A percentile compares a stretch with the other conserved stretches of the same genome.
Evolutionary conservation across 2,888 invertebrate genomes (phyloP).

Genomic region (Dasypogon diadema): DNA sequence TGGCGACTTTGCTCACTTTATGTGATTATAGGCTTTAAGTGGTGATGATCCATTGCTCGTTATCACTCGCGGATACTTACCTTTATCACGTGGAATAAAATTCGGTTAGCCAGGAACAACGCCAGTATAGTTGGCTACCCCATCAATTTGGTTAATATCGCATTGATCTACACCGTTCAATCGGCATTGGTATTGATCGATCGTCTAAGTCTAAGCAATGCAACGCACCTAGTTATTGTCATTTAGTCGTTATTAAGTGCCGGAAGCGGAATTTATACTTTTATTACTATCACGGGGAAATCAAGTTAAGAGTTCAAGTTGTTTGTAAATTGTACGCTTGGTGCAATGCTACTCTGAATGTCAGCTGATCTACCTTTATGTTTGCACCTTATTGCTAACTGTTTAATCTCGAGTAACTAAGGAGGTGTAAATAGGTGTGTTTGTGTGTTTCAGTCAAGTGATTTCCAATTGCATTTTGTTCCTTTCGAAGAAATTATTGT

Average conservation of each 20-base stretch:
- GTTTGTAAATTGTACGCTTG: constrained; percentile 13
- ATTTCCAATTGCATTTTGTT: constrained; percentile 37
- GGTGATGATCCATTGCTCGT: neutral
- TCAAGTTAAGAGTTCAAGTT: constrained; percentile 24
- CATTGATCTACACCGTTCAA: constrained; percentile 7
- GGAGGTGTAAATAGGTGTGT: constrained; percentile 2
- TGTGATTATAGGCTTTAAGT: constrained; percentile 6
- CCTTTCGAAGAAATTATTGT: constrained; percentile 20
- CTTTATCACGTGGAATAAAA: constrained; percentile 7
- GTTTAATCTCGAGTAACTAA: constrained; percentile 14
- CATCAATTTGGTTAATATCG: neutral
- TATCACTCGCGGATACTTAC: neutral
- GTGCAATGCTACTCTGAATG: constrained; percentile 33
- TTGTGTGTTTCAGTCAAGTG: constrained; percentile 15
- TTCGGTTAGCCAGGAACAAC: neutral
- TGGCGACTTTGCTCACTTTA: neutral
- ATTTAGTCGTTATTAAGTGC: constrained; percentile 45
- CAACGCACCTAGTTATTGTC: constrained; percentile 34
- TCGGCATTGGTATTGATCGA: neutral
- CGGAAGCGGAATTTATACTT: constrained; percentile 49
- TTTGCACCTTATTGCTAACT: constrained; percentile 5
- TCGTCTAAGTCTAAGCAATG: neutral
- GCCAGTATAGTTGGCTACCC: neutral
- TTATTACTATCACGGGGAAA: constrained; percentile 12
- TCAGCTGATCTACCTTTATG: constrained; percentile 8